Evolutionary conservation across 2,113 vertebrate genomes (phyloP), one percentile per base, ranked within the genome.

Genomic region (Anguilla japonica): DNA sequence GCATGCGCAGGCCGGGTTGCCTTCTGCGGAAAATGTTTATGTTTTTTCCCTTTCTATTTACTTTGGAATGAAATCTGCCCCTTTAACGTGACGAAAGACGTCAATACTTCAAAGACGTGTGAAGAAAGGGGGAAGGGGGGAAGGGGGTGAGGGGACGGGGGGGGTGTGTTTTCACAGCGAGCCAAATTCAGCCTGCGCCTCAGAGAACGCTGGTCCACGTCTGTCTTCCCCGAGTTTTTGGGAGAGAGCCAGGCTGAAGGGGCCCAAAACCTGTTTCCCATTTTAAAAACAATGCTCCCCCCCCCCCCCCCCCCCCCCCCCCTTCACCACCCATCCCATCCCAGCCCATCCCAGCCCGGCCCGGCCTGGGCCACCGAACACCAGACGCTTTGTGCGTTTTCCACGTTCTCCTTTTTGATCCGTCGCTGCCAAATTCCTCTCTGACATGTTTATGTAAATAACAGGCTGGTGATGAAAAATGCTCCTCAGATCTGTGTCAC

Each of bases 371-470:
- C 71, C 29, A 9, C n/a, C n/a, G n/a, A 75, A 75, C 71, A 34
- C 63, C 63, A 71, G 63, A 71, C 71, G 5, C 29, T 75, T 29
- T 75, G 71, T 75, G 60, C 22, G 60, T 67, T 67, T 26, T 67
- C 22, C n/a, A 34, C n/a, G 11, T 67, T 67, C 26, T 67, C 4
- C 20, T 75, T 75, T 75, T 75, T 75, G 71, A 75, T 75, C 71
- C n/a, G 9, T 34, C 71, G 71, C 11, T 75, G 71, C 71, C n/a
- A 75, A 75, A 75, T 75, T 75, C 71, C 71, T n/a, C 29, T 29
- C n/a, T 75, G 71, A 75, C 71, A 75, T 75, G 71, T 75, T 75
- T 75, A 75, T 75, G 71, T 75, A 75, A 75, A 75, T 75, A 75
- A 34, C 71, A 75, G n/a, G 26, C n/a, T n/a, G 11, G 71, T 75